phyloP scores from a whole-genome alignment of 1,140 invertebrate species.

The Musca domestica region DNA sequence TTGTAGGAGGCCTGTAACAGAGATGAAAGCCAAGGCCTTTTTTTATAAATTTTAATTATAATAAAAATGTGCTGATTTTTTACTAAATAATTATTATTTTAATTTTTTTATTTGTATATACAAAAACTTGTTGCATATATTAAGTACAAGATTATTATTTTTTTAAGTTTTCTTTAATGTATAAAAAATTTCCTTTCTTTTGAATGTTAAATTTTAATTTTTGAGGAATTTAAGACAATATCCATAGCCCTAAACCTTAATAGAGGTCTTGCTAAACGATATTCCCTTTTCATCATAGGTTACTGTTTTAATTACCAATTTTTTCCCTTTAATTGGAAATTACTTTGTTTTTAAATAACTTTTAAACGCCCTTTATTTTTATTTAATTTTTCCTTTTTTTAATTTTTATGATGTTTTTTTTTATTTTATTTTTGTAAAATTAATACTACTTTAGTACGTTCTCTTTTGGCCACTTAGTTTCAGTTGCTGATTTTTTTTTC shows the following conservation, averaged over 20 bases:
- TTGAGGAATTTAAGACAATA: too few relatives aligned
- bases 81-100: conserved; percentile 11
- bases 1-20: too few relatives aligned
- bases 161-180: neutral
- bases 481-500: conserved; percentile 25
- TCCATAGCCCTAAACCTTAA: too few relatives aligned
- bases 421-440: neutral
- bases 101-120: conserved; percentile 11
- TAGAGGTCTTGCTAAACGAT: too few relatives aligned
- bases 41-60: neutral
- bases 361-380: neutral
- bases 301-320: too few relatives aligned
- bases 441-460: conserved; percentile 22
- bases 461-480: conserved; percentile 47
- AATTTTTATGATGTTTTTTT: conserved; percentile 2
- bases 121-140: neutral
- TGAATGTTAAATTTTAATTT: too few relatives aligned
- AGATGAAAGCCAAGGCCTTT: neutral
- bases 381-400: conserved; percentile 4
- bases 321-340: too few relatives aligned
- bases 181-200: neutral
- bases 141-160: too few relatives aligned
- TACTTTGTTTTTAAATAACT: too few relatives aligned
- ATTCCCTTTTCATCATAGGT: too few relatives aligned
- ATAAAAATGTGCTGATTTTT: neutral